These are phyloP conservation scores for Gnatocerus cornutus DNA, from an alignment of 2,888 invertebrate species.

Conservation along the genomic window DNA sequence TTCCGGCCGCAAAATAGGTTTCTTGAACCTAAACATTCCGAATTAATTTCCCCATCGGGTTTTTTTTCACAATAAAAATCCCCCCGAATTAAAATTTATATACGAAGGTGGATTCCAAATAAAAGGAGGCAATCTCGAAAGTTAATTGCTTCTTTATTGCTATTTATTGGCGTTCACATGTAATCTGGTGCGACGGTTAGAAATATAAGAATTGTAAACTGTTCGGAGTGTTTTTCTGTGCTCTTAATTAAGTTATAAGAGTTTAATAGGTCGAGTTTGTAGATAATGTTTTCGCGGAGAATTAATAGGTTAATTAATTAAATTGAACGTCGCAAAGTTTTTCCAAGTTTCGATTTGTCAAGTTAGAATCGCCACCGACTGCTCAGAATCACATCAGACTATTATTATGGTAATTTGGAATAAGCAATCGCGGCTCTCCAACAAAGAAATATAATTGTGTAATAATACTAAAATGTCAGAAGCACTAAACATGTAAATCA, in stretches of 20 bases:
- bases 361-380: conserved; percentile 18
- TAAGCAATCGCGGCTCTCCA: conserved; percentile 46
- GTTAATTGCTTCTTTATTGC: conserved; percentile 20
- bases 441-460: conserved; percentile 53
- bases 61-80: conserved; percentile 23
- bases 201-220: conserved; percentile 17
- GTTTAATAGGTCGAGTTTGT: conserved; percentile 33
- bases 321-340: conserved; percentile 20
- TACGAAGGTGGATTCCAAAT: conserved; percentile 7
- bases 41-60: conserved; percentile 10
- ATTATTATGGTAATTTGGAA: conserved; percentile 54
- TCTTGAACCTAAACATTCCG: conserved; percentile 24
- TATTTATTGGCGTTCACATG: conserved; percentile 17
- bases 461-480: conserved; percentile 62
- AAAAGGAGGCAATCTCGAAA: conserved; percentile 7
- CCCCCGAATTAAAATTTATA: conserved; percentile 16
- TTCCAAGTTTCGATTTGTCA: conserved; percentile 33
- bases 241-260: conserved; percentile 38
- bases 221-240: neutral
- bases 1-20: conserved; percentile 30
- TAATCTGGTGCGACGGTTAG: conserved; percentile 30
- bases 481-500: conserved; percentile 63
- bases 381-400: conserved; percentile 46
- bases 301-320: conserved; percentile 35
- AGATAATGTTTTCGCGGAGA: conserved; percentile 25